Base-by-base conservation (phyloP, 2,797 vertebrate species). In the Sebastes steindachneri region DNA sequence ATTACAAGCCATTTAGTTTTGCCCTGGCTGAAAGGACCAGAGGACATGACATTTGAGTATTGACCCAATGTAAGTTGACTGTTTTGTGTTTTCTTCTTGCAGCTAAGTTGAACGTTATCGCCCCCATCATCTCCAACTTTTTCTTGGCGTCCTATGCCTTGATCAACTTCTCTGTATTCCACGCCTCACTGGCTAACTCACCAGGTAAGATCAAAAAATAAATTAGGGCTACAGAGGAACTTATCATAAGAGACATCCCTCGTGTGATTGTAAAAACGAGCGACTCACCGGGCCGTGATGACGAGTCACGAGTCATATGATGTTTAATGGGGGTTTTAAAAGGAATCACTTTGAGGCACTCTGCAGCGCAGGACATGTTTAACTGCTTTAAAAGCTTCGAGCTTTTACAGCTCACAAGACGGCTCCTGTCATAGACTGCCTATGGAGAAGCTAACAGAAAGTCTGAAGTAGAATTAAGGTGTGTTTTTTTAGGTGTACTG, bases 131-230 rank as follows among this genome's bases (percentile, higher is more conserved):
- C 94, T 99, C 98, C 70, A 99, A 99, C 91, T 99, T 99, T 89
- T 99, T 99, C 95, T 92, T 99, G 96, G 97, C 98, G 1, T 99
- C 98, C 0, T 99, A 99, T 33, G 98, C 98, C 68, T 93, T 99
- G 94, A 99, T 99, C 93, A 99, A 99, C 94, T 99, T 99, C 93
- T 99, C 98, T 0, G 98, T 99, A 86, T 99, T 99, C 93, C 98
- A 99, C 66, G 98, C 98, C 5, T 99, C 98, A n/a, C 94, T 99
- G 92, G 98, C 98, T 72, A 99, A 99, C 92, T 99, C 98, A 68
- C 98, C 98, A 96, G 98, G 98, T 99, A 97, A 94, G 94, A 69
- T 25, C 8, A 51, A 28, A 17, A 33, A 29, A 26, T 8, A 62
- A 11, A 14, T 33, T 55, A 15, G 55, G 17, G 19, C 64, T 29